Conservation (phyloP, 2,888 invertebrate species). For the Hofmannophila pseudospretella region DNA sequence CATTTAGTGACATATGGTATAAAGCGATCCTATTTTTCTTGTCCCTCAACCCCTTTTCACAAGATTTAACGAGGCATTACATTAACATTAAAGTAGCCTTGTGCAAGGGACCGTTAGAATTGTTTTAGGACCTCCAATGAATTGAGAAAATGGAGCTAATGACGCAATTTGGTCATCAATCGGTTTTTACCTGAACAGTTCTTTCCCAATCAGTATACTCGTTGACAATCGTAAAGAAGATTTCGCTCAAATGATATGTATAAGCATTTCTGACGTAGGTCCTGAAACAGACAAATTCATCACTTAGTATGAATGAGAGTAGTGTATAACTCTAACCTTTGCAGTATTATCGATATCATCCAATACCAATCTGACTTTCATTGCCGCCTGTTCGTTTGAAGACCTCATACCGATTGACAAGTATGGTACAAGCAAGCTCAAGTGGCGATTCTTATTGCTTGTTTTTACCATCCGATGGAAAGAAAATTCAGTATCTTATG, state of each 20-base stretch:
- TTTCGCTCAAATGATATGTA: conserved; percentile 97
- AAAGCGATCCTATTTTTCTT: no score
- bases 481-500: no score
- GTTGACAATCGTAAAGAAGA: conserved; percentile 96
- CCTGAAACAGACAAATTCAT: conserved; percentile 61
- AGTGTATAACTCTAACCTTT: conserved; percentile 9
- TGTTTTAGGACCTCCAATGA: no score
- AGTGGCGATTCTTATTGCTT: no score
- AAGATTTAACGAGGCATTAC: no score
- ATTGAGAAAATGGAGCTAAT: no score
- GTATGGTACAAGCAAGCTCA: background rate
- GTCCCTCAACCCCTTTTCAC: no score
- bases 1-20: no score
- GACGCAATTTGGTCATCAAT: no score
- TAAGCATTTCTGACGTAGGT: conserved; percentile 97
- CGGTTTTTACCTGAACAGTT: conserved; percentile 83
- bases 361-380: conserved; percentile 33
- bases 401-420: background rate
- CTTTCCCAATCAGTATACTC: conserved; percentile 99
- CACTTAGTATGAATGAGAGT: conserved; percentile 4
- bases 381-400: conserved; percentile 23
- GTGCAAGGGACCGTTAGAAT: no score
- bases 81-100: no score
- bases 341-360: conserved; percentile 18
- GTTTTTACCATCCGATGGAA: no score